These are phyloP conservation scores for Eidolon helvum DNA, from an alignment of 2,113 vertebrate genomes.

Conservation along the genomic window DNA sequence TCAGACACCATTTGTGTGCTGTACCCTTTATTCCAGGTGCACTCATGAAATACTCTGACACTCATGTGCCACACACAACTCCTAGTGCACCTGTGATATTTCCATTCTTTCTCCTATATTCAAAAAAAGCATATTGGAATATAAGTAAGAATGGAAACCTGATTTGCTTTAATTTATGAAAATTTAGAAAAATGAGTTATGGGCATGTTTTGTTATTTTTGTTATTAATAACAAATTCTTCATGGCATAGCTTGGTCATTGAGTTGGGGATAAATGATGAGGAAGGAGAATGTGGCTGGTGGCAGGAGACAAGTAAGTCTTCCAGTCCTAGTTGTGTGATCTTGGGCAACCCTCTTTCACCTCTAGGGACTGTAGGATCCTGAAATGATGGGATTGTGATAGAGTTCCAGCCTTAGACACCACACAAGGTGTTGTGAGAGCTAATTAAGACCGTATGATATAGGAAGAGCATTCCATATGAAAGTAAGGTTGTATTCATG, in stretches of 20 bases:
- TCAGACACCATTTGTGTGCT: not conserved
- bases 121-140: not conserved
- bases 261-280: not conserved
- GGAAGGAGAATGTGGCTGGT: not conserved
- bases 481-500: not conserved
- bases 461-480: not conserved
- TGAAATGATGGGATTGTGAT: not conserved
- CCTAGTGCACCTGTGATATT: no score
- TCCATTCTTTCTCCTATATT: not conserved
- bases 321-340: not conserved
- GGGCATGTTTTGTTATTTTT: not conserved
- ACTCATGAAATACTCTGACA: not conserved
- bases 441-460: not conserved
- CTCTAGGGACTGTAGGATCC: not conserved
- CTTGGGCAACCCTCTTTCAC: not conserved
- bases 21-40: not conserved
- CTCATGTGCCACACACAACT: not conserved
- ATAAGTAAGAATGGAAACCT: not conserved
- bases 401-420: not conserved
- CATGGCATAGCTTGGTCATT: not conserved
- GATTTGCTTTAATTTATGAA: not conserved
- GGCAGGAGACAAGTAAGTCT: not conserved
- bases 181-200: not conserved
- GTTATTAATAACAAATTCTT: not conserved
- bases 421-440: not conserved